Percentiles rank a stretch among this genome's conserved stretches.
These are phyloP conservation scores for Microtus montanus DNA, from an alignment of 2,113 vertebrate species.

Conservation along the genomic window DNA sequence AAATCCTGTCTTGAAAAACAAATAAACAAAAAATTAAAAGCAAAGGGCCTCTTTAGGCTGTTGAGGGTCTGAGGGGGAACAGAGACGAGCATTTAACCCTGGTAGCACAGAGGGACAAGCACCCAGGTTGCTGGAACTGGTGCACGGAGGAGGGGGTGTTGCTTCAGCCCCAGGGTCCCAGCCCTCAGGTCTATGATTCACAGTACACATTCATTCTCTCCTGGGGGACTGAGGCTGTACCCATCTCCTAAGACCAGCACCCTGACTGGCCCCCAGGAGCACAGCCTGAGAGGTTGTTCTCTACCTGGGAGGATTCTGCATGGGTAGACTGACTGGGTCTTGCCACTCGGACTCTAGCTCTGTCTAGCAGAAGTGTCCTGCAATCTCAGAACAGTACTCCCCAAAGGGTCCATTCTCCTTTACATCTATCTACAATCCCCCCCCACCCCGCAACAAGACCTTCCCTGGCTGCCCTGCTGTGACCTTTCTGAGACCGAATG, in stretches of 20 bases:
- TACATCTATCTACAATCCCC: neutral
- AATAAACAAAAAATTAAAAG: neutral
- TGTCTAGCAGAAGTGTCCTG: neutral
- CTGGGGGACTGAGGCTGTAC: neutral
- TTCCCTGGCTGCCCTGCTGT: neutral
- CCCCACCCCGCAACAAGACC: neutral
- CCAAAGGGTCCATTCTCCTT: neutral
- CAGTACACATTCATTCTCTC: neutral
- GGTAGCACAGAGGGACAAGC: neutral
- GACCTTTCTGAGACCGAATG: neutral
- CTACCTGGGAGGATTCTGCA: neutral
- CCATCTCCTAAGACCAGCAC: neutral
- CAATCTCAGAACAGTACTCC: neutral
- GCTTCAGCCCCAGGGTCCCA: neutral
- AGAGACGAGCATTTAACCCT: neutral
- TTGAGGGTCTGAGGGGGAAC: neutral
- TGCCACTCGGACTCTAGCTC: neutral
- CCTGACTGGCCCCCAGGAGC: neutral
- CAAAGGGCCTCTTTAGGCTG: neutral
- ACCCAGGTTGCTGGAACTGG: too few species aligned
- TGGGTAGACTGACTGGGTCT: neutral
- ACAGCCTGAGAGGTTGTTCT: neutral
- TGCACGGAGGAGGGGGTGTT: neutral
- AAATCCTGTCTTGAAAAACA: neutral
- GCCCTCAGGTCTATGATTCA: neutral